phyloP scores from a whole-genome alignment of 2,113 vertebrate genomes.

The Ursus arctos region DNA sequence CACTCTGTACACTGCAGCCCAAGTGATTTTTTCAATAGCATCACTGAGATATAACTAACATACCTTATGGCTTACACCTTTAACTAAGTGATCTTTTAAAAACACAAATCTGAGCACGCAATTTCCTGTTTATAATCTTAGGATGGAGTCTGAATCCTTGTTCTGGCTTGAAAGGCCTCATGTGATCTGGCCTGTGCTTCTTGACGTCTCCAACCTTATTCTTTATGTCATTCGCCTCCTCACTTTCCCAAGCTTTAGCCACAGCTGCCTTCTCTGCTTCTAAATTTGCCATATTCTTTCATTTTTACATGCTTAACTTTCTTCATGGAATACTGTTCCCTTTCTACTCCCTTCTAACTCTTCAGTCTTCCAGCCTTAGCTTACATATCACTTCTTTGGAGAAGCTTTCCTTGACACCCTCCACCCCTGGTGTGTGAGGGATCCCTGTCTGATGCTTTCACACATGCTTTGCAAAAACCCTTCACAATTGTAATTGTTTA shows the following conservation, averaged over 20 bases:
- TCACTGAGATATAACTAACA: conserved; percentile 31
- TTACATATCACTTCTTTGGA: not conserved
- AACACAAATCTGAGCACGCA: not conserved
- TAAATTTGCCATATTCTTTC: conserved; percentile 27
- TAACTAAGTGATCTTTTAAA: conserved; percentile 30
- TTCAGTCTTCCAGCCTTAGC: not conserved
- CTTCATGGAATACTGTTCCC: not conserved
- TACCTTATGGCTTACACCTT: not conserved
- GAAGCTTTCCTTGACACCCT: not conserved
- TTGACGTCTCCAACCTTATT: not conserved
- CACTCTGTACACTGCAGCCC: not conserved
- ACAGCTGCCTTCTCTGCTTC: conserved; percentile 11
- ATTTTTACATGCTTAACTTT: not conserved
- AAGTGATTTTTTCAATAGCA: not conserved
- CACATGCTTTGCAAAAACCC: not conserved
- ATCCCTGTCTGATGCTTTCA: not conserved
- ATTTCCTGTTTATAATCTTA: conserved; percentile 3
- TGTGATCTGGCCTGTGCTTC: not conserved
- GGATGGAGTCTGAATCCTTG: not conserved
- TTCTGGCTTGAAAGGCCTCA: not conserved
- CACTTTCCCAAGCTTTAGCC: not conserved
- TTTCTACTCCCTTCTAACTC: not conserved
- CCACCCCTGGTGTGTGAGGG: not conserved
- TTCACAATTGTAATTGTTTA: not conserved
- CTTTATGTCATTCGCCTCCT: not conserved